A percentile compares a stretch with the other conserved stretches of the same genome.
Evolutionary conservation across 2,113 vertebrate species (phyloP).

Genomic region (Grantiella picta): DNA sequence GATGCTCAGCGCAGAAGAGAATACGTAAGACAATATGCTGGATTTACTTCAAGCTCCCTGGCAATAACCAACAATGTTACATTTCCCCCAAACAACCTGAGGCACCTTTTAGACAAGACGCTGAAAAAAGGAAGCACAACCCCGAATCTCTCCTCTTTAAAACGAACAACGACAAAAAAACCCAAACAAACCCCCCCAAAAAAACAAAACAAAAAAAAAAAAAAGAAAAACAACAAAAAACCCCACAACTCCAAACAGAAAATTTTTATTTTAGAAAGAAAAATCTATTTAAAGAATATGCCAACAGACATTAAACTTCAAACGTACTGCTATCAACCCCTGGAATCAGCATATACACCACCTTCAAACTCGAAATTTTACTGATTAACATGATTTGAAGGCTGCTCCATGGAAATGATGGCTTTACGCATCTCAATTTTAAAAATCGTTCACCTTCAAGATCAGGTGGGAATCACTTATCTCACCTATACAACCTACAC

Average conservation of each 20-base stretch:
- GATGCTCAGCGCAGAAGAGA: neutral
- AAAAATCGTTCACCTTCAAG: neutral
- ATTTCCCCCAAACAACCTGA: neutral
- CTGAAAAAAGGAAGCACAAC: neutral
- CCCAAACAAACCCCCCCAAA: no score
- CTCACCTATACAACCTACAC: neutral
- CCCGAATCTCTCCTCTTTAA: neutral
- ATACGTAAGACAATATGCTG: neutral
- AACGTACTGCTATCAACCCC: neutral
- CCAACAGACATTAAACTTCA: neutral
- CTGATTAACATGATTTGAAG: neutral
- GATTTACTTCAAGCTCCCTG: neutral
- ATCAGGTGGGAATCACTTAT: neutral
- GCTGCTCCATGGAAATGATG: neutral
- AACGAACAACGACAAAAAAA: neutral
- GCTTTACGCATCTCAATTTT: neutral
- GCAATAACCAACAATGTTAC: neutral
- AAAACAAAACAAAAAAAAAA: no score
- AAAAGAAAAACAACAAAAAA: neutral
- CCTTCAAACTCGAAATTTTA: neutral
- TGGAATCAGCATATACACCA: neutral
- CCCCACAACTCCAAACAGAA: neutral
- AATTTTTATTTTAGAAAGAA: neutral
- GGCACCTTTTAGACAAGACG: neutral
- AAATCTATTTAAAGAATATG: neutral